phyloP scores from a whole-genome alignment of 2,113 vertebrate species.

The Gadus chalcogrammus region DNA sequence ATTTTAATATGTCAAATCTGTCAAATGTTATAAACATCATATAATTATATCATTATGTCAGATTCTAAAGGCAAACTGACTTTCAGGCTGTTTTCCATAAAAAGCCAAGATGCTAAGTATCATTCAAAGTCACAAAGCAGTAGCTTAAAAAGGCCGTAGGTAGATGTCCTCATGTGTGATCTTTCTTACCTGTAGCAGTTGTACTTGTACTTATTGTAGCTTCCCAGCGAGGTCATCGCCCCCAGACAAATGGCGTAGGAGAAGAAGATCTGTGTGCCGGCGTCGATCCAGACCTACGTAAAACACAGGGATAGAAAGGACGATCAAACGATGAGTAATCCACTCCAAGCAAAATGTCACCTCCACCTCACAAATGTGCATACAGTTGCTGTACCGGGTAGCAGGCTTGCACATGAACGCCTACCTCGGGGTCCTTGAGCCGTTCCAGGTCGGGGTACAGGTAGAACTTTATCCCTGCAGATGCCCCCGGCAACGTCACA shows the following conservation, averaged over 20 bases:
- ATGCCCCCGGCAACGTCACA: slow-evolving; percentile 90
- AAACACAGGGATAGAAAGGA: neutral
- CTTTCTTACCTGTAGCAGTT: slow-evolving; percentile 96
- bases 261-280: slow-evolving; percentile 99
- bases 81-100: too few species aligned
- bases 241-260: slow-evolving; percentile 98
- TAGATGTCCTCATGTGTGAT: too few species aligned
- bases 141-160: too few species aligned
- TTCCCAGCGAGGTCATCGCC: slow-evolving; percentile 98
- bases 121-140: too few species aligned
- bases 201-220: slow-evolving; percentile 99
- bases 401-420: slow-evolving; percentile 9
- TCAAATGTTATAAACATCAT: too few species aligned
- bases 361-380: too few species aligned
- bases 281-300: slow-evolving; percentile 94
- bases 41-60: too few species aligned
- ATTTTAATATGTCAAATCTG: too few species aligned
- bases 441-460: slow-evolving; percentile 90
- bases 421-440: slow-evolving; percentile 92
- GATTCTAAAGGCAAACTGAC: too few species aligned
- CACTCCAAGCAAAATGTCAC: too few species aligned
- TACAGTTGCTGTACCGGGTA: neutral
- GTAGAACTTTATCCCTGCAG: slow-evolving; percentile 95
- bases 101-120: too few species aligned
- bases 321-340: too few species aligned